A percentile compares a stretch with the other conserved stretches of the same genome.
These are phyloP conservation scores for Lepas anatifera DNA, from an alignment of 2,888 invertebrate genomes.

Conservation along the genomic window DNA sequence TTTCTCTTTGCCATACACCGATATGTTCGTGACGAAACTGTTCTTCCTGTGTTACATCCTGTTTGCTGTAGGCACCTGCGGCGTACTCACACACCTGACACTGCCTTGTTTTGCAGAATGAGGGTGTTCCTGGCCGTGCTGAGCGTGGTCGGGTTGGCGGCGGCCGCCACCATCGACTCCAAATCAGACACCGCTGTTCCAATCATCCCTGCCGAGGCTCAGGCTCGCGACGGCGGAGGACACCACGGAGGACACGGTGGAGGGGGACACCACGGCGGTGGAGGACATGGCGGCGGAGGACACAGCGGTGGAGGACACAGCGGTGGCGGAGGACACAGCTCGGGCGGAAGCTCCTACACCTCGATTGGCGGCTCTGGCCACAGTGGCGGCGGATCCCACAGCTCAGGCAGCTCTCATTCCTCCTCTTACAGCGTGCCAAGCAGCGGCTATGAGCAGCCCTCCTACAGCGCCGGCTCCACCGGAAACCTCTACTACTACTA, in stretches of 20 bases:
- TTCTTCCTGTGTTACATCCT: too few species aligned
- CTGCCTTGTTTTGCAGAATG: neutral
- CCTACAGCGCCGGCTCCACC: conserved; percentile 18
- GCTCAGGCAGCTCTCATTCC: neutral
- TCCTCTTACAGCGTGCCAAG: neutral
- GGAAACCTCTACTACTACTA: conserved; percentile 29
- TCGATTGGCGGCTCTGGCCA: neutral
- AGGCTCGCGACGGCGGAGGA: neutral
- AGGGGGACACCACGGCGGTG: neutral
- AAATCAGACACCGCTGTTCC: too few species aligned
- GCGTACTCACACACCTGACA: too few species aligned
- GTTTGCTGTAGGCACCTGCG: too few species aligned
- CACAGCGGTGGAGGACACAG: neutral
- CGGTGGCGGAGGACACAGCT: neutral
- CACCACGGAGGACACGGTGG: neutral
- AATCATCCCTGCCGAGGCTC: neutral
- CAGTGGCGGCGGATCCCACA: neutral
- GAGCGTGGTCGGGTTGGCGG: neutral
- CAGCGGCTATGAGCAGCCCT: neutral
- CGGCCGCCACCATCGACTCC: neutral
- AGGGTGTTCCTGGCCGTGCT: neutral
- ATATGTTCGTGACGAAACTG: too few species aligned
- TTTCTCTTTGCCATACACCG: too few species aligned
- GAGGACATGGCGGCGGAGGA: neutral
- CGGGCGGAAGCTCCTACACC: neutral